Conservation (phyloP, 92 coral and sea anemone genomes). For the Paramuricea clavata region DNA sequence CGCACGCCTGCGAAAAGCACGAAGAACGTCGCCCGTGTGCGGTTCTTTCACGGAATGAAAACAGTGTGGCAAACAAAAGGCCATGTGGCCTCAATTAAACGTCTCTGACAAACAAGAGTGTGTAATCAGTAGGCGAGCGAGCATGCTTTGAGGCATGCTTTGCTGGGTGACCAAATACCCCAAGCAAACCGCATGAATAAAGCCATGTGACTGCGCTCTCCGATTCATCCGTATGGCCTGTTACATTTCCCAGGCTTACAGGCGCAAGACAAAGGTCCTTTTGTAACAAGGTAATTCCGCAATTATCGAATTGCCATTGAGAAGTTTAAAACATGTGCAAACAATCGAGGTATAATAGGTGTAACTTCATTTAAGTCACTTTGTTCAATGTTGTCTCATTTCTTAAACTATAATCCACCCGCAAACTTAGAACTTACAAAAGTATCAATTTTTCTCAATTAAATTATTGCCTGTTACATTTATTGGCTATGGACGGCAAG, state of each 20-base stretch:
- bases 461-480: too few relatives aligned
- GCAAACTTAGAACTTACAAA: too few relatives aligned
- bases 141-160: not conserved
- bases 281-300: not conserved
- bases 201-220: not conserved
- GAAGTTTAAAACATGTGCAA: not conserved
- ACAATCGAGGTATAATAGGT: not conserved
- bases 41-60: not conserved
- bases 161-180: not conserved
- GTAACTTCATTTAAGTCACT: not conserved
- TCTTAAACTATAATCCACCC: too few relatives aligned
- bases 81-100: conserved; percentile 53
- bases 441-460: too few relatives aligned
- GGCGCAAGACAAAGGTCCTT: not conserved
- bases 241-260: not conserved
- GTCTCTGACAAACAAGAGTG: conserved; percentile 23
- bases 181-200: not conserved
- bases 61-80: conserved; percentile 27
- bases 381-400: not conserved
- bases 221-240: not conserved
- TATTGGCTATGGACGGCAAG: too few relatives aligned
- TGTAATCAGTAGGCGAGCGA: conserved; percentile 21
- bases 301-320: not conserved
- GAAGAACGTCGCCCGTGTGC: not conserved
- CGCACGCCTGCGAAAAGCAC: not conserved